Evolutionary conservation across 2,888 invertebrate genomes (phyloP).

Genomic region (Furcula furcula): DNA sequence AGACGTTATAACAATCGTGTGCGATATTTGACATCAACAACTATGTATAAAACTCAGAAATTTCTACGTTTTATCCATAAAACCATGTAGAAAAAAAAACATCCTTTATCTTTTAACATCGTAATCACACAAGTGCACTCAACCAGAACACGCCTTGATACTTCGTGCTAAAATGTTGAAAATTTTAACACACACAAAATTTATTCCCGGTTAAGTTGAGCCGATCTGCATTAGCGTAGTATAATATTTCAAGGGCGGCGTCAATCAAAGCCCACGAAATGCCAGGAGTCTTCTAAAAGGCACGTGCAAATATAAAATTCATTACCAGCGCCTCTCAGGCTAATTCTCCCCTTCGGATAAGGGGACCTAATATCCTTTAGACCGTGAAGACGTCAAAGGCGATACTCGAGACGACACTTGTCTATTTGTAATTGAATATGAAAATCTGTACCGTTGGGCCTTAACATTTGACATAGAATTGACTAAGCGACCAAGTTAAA

Average conservation of each 20-base stretch:
- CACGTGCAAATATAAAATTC: slow-evolving; percentile 54
- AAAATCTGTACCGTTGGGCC: slow-evolving; percentile 68
- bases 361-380: slow-evolving; percentile 68
- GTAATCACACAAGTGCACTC: not conserved
- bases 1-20: too few species aligned
- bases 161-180: not conserved
- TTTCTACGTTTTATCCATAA: too few species aligned
- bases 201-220: slow-evolving; percentile 9
- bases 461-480: slow-evolving; percentile 25
- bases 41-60: too few species aligned
- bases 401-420: slow-evolving; percentile 72
- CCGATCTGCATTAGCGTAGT: slow-evolving; percentile 19
- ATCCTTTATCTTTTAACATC: not conserved
- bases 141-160: not conserved
- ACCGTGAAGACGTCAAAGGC: slow-evolving; percentile 72
- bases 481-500: too few species aligned
- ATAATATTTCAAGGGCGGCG: slow-evolving; percentile 29
- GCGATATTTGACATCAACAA: too few species aligned
- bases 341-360: slow-evolving; percentile 50
- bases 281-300: slow-evolving; percentile 34
- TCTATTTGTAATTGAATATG: slow-evolving; percentile 81
- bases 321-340: slow-evolving; percentile 53
- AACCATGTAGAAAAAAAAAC: too few species aligned
- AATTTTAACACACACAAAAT: not conserved
- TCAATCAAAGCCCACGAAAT: slow-evolving; percentile 38